Evolutionary conservation across 2,888 invertebrate genomes (phyloP).

Genomic region (Amphipoea oculea): DNA sequence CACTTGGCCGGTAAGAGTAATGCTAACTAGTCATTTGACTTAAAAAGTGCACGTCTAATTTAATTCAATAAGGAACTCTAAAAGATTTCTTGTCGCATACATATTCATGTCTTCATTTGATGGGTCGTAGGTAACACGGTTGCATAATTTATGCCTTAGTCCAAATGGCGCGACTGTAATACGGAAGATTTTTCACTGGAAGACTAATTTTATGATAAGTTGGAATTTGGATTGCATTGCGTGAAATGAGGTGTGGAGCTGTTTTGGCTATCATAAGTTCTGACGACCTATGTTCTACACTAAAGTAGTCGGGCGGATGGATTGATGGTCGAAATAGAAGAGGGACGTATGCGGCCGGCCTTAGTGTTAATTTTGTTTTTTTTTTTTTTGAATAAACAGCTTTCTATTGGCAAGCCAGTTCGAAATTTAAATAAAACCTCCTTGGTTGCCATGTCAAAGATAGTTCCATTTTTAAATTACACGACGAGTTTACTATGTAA

Average conservation of each 20-base stretch:
- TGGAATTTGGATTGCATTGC: conserved; percentile 21
- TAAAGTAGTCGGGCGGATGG: neutral
- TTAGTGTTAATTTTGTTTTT: no score
- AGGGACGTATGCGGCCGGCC: no score
- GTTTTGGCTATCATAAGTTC: neutral
- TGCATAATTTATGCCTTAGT: conserved; percentile 74
- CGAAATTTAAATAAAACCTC: no score
- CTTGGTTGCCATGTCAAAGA: no score
- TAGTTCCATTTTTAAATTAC: no score
- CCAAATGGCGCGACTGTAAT: conserved; percentile 72
- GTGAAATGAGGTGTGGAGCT: conserved; percentile 4
- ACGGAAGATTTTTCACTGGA: conserved; percentile 66
- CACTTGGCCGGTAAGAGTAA: neutral
- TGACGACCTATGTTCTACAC: neutral
- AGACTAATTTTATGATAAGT: conserved; percentile 63
- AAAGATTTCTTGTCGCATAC: conserved; percentile 53
- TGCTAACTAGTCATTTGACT: conserved; percentile 3
- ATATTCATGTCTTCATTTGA: conserved; percentile 71
- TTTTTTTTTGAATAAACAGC: no score
- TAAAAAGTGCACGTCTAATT: conserved; percentile 7
- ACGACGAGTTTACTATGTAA: no score
- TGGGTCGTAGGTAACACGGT: conserved; percentile 60
- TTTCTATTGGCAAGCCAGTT: no score
- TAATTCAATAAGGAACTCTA: conserved; percentile 39
- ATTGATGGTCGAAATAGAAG: neutral